Base-by-base conservation (phyloP, 2,797 vertebrate genomes). In the Cercopithecus hamlyni region DNA sequence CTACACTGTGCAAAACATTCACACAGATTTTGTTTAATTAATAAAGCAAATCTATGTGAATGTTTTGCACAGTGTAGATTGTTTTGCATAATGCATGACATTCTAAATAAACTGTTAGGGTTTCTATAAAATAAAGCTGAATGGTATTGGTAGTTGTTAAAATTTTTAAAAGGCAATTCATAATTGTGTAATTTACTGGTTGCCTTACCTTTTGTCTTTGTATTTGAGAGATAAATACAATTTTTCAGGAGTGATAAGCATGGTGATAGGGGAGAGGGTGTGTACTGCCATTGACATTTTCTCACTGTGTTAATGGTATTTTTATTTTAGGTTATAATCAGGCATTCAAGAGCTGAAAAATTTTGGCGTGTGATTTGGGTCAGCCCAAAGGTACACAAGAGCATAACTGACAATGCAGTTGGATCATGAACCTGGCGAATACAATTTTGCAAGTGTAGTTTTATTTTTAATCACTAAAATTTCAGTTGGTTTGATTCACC, bases 401-500 rank as follows among this genome's bases (percentile, higher is more conserved):
- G 48, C 48, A 0, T 77, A 50, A 45, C 12, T 27, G 61, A n/a
- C 39, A 27, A 2, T 7, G 36, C 64, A 90, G 89, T 17, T 73
- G 91, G 33, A 20, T 95, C 70, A 8, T 0, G 2, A 80, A 39
- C 39, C 20, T 75, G 88, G 48, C 50, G 83, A 61, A 64, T 76
- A 33, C 81, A 9, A 52, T 95, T 89, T 87, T 87, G 86, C 75
- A 96, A 93, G 33, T 86, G 88, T 36, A 70, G 81, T 94, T 97
- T 97, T 90, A 86, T 93, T 97, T 97, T 67, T 88, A 86, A 1
- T 83, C 15, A 24, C 61, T 87, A 61, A 67, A 55, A 72, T 94
- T 85, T 95, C 55, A 45, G 1, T 95, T 81, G 76, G 87, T 50
- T 96, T 92, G 90, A 93, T 85, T 94, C 92, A 90, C 93, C 95